Base-by-base conservation (phyloP, 2,888 invertebrate genomes). In the Siphlonurus alternatus region DNA sequence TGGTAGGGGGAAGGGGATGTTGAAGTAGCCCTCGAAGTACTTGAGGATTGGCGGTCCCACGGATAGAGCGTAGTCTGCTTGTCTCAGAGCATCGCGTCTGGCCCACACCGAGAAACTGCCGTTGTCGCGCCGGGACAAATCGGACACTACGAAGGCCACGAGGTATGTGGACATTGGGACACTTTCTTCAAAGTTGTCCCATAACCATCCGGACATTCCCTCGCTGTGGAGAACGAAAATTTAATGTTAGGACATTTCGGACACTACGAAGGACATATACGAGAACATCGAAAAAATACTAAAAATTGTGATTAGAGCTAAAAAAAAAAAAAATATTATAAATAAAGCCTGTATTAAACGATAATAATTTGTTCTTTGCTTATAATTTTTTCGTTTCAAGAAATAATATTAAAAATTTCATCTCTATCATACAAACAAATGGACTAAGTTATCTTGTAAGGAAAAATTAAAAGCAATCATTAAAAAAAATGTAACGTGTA, bases 121-220 rank as follows among this genome's bases (percentile, higher is more conserved):
- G 18, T 61, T 64, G 5, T 53, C 38, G 5, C 59, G 59, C 1
- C 38, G 61, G 10, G 25, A 74, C 65, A 76, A 78, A 67, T 79
- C 79, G 63, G 77, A 78, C 10, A 81, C 76, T 25, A 79, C 75
- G 68, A 79, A 77, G 0, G 80, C 80, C n/a, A 66, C 66, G 15
- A 81, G 73, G 68, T 81, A 81, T 0, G 92, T 90, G n/a, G 89
- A 89, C 92, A 93, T 94, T 18, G 87, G 88, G 0, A 90, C 77
- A 0, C 90, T 88, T 70, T 84, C 83, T 10, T 85, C 79, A 72
- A 85, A 92, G 69, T 85, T 82, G 71, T 93, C 93, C 83, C 87
- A 89, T 0, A 83, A 79, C 76, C 88, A 91, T 62, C 81, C 78
- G 2, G 79, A 75, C 10, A 85, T 69, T 1, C 75, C 77, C 51